Evolutionary conservation across 2,113 vertebrate genomes (phyloP), one percentile per base, ranked within the genome.

Genomic region (Podiceps cristatus): DNA sequence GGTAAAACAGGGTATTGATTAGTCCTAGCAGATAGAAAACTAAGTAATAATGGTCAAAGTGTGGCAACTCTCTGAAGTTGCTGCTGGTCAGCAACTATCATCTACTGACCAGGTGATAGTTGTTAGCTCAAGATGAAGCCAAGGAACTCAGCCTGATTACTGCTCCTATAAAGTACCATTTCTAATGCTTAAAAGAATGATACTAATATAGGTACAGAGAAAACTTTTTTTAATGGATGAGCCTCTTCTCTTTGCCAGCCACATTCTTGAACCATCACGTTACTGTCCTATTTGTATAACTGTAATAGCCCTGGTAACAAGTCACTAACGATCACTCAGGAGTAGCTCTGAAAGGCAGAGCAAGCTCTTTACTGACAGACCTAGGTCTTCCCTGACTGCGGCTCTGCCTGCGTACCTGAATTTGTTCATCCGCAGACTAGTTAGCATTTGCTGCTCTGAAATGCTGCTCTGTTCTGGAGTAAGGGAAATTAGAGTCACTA

Each of bases 171-270:
- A 88, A 29, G 22, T 88, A 40, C 44, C 2, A 67, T 86, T 90
- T 81, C 42, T 75, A 29, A 23, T 69, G 40, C 68, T 83, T 90
- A 49, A 92, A 72, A 90, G n/a, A 11, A 68, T 82, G 16, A 28
- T 35, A 42, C 63, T 83, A 79, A 50, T 15, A 55, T 17, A 49
- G 37, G 50, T 76, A 50, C 63, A 42, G 8, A 92, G 47, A 94
- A 33, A 60, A 82, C 25, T 23, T 90, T 53, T 68, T 63, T 49
- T 74, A 63, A 50, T 16, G 11, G 66, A 47, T 79, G 33, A 95
- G 47, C 72, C 63, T 63, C n/a, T 97, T 93, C 73, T 45, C 69
- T 88, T 96, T 92, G 77, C 33, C 53, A 79, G 90, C 18, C 71
- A 31, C 27, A 22, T 72, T 85, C 44, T 58, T 71, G 60, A 95